Base-by-base conservation (phyloP, 2,113 vertebrate species). In the Gallinago jamesoni region DNA sequence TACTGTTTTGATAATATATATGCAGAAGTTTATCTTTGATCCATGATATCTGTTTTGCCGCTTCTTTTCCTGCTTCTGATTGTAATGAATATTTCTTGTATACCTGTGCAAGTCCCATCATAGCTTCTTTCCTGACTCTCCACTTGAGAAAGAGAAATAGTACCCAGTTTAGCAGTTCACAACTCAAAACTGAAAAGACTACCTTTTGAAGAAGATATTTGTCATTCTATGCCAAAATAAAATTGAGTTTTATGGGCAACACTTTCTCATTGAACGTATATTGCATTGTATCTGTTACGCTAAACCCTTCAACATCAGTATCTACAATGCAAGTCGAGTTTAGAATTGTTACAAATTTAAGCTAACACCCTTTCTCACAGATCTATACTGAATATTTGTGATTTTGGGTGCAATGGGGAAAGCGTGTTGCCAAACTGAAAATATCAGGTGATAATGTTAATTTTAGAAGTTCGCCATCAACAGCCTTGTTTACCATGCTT, bases 1-100 rank as follows among this genome's bases (percentile, higher is more conserved):
- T 99, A 97, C 99, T 99, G 97, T 99, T 99, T 98, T 99, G 99
- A 94, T 99, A 99, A 98, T 99, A 99, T 98, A 99, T 99, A 80
- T 99, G 99, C 16, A 99, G 98, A 81, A 99, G 97, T 94, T 99
- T 99, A 97, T 99, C 99, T 98, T 99, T 99, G 96, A 99, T 99
- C 99, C 99, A 99, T 52, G 99, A 98, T 97, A 99, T 99, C 97
- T 99, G 99, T 90, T 99, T 99, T 70, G 99, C 98, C n/a, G 99
- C 99, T 96, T 99, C 99, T 94, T 99, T 99, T 78, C 99, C 99
- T 53, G 99, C 99, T 95, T 99, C 99, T 57, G 98, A 99, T 72
- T 99, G 99, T 83, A 99, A 98, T 15, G 99, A 98, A 48, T 99
- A 99, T 96, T 99, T 99, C 98, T 99, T 99, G 97, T 99, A 99